These are phyloP conservation scores for Troides oblongomaculatus DNA, from an alignment of 2,888 invertebrate species.

Conservation along the genomic window DNA sequence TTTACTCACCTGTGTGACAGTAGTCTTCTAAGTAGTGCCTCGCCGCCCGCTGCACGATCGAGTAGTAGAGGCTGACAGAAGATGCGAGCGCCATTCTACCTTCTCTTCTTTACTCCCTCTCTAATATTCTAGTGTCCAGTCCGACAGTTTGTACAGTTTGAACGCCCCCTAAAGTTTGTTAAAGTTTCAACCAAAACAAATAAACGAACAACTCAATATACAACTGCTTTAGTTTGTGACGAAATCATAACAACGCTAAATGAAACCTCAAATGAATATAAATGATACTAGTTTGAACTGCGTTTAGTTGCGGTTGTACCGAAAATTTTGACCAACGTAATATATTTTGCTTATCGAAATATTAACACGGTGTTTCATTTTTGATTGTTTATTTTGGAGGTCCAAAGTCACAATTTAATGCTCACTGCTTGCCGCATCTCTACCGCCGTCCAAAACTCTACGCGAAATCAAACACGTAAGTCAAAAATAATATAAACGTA, in stretches of 20 bases:
- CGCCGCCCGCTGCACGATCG: constrained; percentile 84
- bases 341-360: constrained; percentile 58
- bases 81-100: constrained; percentile 81
- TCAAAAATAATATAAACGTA: constrained; percentile 69
- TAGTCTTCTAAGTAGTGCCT: constrained; percentile 84
- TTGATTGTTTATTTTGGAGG: constrained; percentile 50
- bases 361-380: constrained; percentile 60
- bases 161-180: constrained; percentile 42
- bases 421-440: constrained; percentile 67
- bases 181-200: constrained; percentile 66
- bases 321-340: constrained; percentile 56
- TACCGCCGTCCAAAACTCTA: constrained; percentile 75
- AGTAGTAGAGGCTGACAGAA: constrained; percentile 85
- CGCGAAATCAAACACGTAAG: constrained; percentile 79
- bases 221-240: constrained; percentile 58
- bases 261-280: constrained; percentile 38
- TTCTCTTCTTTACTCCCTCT: constrained; percentile 38
- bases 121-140: constrained; percentile 42
- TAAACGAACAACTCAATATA: constrained; percentile 57
- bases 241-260: constrained; percentile 32
- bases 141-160: constrained; percentile 55
- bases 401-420: constrained; percentile 76
- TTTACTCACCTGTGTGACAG: constrained; percentile 81
- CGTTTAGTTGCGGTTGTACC: constrained; percentile 66
- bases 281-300: constrained; percentile 71